These are phyloP conservation scores for Pseudomyrmex dendroicus DNA, from an alignment of 1,140 invertebrate species.

Conservation along the genomic window DNA sequence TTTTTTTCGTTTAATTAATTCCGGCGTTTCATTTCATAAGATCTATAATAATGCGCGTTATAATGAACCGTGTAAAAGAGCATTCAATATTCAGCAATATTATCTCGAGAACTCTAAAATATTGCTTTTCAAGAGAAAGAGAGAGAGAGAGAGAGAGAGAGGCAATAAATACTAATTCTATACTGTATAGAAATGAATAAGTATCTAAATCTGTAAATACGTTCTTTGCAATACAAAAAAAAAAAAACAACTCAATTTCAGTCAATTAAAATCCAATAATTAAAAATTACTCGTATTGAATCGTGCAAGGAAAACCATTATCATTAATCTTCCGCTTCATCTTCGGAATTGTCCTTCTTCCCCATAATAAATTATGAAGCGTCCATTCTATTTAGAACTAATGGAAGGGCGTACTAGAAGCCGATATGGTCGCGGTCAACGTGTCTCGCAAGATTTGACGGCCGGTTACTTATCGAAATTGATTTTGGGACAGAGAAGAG, in stretches of 20 bases:
- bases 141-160: no score
- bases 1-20: slow-evolving; percentile 61
- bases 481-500: slow-evolving; percentile 46
- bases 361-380: slow-evolving; percentile 15
- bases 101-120: background rate
- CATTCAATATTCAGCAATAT: slow-evolving; percentile 12
- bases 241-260: background rate
- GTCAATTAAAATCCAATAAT: background rate
- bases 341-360: slow-evolving; percentile 9
- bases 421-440: background rate
- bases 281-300: background rate
- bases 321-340: slow-evolving; percentile 19
- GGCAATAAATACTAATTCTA: background rate
- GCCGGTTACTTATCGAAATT: slow-evolving; percentile 65
- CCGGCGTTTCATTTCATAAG: slow-evolving; percentile 25
- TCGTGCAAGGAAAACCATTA: no score
- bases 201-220: background rate
- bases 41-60: slow-evolving; percentile 47
- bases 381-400: slow-evolving; percentile 15
- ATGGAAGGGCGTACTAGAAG: background rate
- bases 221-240: background rate
- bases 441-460: slow-evolving; percentile 50
- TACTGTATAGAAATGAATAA: background rate
- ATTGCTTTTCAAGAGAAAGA: background rate
- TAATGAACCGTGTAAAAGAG: slow-evolving; percentile 7